Base-by-base conservation (phyloP, 2,797 vertebrate species). In the Salarias fasciatus region DNA sequence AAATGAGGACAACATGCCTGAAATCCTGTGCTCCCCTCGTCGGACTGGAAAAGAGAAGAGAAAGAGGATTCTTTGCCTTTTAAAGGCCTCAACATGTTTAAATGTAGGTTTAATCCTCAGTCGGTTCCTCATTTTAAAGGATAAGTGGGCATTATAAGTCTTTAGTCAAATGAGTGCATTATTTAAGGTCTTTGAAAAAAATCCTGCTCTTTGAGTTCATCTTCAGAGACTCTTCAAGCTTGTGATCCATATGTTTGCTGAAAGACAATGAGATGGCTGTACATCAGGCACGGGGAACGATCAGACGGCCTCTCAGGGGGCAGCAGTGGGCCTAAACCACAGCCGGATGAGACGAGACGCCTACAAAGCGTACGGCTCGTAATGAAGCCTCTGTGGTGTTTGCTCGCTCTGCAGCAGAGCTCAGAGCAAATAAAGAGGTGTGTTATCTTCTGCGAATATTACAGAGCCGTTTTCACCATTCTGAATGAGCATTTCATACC, bases 91-190 rank as follows among this genome's bases (percentile, higher is more conserved):
- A 53, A 73, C 45, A 58, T 66, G 66, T 77, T 82, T 67, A 70
- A 77, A 59, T 71, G 50, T 53, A 53, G 74, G 59, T 82, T 37
- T 84, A 86, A 88, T 86, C 80, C 80, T 78, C 36, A 29, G 56
- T 63, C 63, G 56, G 51, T 73, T 86, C 75, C 64, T 83, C 63
- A 74, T 85, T 86, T 77, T 75, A 48, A 30, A 11, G 63, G 63
- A 82, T 90, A 87, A 90, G 83, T 75, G 71, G 77, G 80, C 66
- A 86, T 89, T 90, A 86, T 85, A 76, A 86, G 70, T 64, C 75
- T 84, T 87, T 83, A 80, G 79, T 86, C 57, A 86, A 87, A 89
- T 77, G 48, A 83, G 59, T 69, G 53, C 61, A 76, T 89, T 87
- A 82, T 86, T 76, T 58, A 75, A 80, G 69, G 62, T 62, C 86